Base-by-base conservation (phyloP, 1,140 invertebrate genomes). In the Brachionus koreanus region DNA sequence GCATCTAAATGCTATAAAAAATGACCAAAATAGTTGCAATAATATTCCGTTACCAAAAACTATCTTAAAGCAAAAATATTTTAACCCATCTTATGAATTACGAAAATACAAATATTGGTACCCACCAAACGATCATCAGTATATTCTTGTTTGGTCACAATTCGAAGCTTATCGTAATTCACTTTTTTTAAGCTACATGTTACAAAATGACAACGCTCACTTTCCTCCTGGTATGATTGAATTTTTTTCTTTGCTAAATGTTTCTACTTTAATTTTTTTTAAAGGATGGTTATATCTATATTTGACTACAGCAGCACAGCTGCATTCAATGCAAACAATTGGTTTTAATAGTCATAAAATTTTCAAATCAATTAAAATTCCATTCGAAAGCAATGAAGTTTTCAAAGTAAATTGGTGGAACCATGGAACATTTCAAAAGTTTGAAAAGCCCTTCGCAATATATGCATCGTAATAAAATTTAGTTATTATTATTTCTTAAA, bases 301-400 rank as follows among this genome's bases (percentile, higher is more conserved):
- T 82, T 43, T 82, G 19, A 61, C 79, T 43, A 16, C 57, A 35
- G 79, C 79, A 16, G 57, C 79, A 12, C 79, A 82, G 23, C 35
- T 82, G 3, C 79, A 82, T 82, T 39, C 79, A 37, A 25, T 82
- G 37, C 57, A 82, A 52, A 65, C 33, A 43, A 67, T 82, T 52
- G 37, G 57, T 43, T 49, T 16, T 52, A 82, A 82, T 29, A 37
- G 43, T 19, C 39, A 65, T 10, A 43, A 69, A 25, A 82, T 65
- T 43, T 10, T 82, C 29, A 65, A 82, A 29, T 33, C 61, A 23
- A 65, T 82, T 13, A 65, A 65, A 49, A 65, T 65, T 2, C 57
- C 79, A 19, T 82, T 82, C 33, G 79, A 82, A 42, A 65, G 57
- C 19, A 82, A 82, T 82, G 79, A 82, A 37, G 79, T 69, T 12